These are phyloP conservation scores for Drosophila merina DNA, from an alignment of 2,888 invertebrate species.

Conservation along the genomic window DNA sequence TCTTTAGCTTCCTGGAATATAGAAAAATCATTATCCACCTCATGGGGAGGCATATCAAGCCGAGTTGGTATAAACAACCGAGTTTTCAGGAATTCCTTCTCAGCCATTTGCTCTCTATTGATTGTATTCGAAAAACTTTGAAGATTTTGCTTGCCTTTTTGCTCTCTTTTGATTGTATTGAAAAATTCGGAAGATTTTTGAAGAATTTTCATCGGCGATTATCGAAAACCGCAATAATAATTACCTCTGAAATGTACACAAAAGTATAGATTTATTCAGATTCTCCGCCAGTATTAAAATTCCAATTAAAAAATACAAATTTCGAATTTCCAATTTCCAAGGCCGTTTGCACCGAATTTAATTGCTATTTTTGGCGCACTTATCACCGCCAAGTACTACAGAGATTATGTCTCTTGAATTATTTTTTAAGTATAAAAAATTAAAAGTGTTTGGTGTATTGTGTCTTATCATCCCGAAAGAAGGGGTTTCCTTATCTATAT, in stretches of 20 bases:
- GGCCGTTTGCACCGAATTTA: not conserved
- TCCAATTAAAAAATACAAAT: not conserved
- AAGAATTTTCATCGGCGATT: no score
- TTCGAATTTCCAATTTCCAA: not conserved
- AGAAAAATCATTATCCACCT: no score
- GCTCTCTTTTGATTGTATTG: no score
- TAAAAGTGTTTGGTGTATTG: not conserved
- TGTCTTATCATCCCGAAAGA: not conserved
- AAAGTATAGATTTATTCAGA: no score
- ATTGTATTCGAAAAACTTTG: no score
- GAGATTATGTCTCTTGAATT: constrained; percentile 1
- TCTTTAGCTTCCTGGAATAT: no score
- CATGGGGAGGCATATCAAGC: no score
- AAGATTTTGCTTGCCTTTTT: no score
- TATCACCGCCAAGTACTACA: not conserved
- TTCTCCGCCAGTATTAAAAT: not conserved
- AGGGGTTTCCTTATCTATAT: not conserved
- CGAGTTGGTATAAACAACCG: not conserved
- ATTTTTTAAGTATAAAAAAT: not conserved
- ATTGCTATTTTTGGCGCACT: not conserved
- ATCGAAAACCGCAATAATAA: not conserved
- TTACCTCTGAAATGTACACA: not conserved
- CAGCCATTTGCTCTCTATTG: not conserved
- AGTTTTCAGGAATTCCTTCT: no score
- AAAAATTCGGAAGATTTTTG: no score